These are phyloP conservation scores for Tamias sibiricus DNA, from an alignment of 2,113 vertebrate genomes.

Conservation along the genomic window DNA sequence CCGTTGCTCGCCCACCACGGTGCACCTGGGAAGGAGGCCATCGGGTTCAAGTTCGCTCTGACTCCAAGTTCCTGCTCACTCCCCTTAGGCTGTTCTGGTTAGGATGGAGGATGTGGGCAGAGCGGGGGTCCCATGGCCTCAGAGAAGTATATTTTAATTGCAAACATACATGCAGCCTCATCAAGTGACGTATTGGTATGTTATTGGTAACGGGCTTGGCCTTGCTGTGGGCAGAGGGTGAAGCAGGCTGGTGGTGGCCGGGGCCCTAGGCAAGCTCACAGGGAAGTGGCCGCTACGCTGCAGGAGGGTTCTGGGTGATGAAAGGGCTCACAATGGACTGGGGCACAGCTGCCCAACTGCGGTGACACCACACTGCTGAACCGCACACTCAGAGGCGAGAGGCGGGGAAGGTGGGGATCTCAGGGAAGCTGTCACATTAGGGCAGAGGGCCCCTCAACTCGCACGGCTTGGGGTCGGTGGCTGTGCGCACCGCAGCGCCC, in stretches of 20 bases:
- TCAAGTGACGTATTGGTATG: fast-evolving
- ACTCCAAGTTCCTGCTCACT: not conserved
- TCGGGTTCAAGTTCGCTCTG: too few species aligned
- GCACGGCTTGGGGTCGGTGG: too few species aligned
- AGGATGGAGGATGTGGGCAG: not conserved
- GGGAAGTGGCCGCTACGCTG: not conserved
- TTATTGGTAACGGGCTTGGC: fast-evolving
- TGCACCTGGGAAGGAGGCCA: not conserved
- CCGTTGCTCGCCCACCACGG: not conserved
- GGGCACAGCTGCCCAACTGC: not conserved
- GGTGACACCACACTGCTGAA: too few species aligned
- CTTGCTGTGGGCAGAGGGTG: not conserved
- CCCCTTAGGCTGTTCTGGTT: too few species aligned
- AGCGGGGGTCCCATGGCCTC: not conserved
- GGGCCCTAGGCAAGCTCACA: not conserved
- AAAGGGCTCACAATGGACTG: not conserved
- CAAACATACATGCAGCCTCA: not conserved
- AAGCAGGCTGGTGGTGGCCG: not conserved
- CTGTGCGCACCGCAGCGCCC: fast-evolving
- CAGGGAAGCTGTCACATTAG: fast-evolving
- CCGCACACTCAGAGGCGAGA: not conserved
- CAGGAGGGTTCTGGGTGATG: not conserved
- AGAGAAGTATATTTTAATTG: not conserved
- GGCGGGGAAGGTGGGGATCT: fast-evolving
- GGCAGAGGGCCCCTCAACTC: not conserved